A percentile compares a stretch with the other conserved stretches of the same genome.
phyloP scores from a whole-genome alignment of 53 echinoderm and acorn worm species.

The Actinopyga echinites region DNA sequence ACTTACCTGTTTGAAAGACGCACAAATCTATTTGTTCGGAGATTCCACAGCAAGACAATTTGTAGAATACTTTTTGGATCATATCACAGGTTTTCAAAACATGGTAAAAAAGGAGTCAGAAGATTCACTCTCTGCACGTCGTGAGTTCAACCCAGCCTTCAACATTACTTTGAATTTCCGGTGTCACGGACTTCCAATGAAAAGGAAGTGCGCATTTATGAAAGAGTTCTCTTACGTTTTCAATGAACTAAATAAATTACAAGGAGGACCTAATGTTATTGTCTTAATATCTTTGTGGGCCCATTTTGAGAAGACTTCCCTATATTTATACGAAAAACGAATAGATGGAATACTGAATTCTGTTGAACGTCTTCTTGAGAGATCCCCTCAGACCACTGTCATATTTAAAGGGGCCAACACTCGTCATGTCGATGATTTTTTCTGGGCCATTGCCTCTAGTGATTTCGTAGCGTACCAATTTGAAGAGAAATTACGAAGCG shows the following conservation, averaged over 20 bases:
- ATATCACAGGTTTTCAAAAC: neutral
- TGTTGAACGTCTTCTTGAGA: neutral
- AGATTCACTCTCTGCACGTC: neutral
- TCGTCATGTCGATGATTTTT: neutral
- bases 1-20: neutral
- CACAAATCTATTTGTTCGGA: neutral
- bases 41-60: constrained; percentile 7
- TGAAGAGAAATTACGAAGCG: neutral
- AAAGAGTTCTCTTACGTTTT: neutral
- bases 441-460: neutral
- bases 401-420: constrained; percentile 20
- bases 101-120: neutral
- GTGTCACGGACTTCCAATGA: neutral
- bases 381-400: neutral
- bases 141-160: neutral
- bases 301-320: constrained; percentile 6
- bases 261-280: neutral
- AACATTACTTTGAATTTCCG: neutral
- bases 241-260: neutral
- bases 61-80: neutral
- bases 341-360: neutral
- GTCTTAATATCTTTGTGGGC: neutral
- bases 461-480: constrained; percentile 16
- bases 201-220: neutral
- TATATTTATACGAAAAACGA: neutral